Percentiles rank a stretch among this genome's conserved stretches.
phyloP scores from a whole-genome alignment of 2,113 vertebrate species.

The Columba livia region DNA sequence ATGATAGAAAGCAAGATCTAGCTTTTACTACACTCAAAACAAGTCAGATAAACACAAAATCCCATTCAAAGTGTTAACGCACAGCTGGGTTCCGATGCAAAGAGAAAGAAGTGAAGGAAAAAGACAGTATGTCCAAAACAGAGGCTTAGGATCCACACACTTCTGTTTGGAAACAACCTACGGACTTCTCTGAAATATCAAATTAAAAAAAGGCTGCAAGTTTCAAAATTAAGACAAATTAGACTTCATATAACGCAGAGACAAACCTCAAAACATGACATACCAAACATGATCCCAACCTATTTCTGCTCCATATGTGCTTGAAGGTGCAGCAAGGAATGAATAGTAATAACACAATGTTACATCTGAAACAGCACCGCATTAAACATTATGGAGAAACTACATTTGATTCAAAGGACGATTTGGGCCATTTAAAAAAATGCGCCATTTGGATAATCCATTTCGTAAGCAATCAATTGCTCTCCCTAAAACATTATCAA shows the following conservation, averaged over 20 bases:
- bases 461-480: neutral
- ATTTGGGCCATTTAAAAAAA: neutral
- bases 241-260: neutral
- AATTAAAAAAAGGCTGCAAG: neutral
- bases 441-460: neutral
- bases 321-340: neutral
- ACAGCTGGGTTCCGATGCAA: neutral
- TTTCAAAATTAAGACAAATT: neutral
- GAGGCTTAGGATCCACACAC: neutral
- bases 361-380: neutral
- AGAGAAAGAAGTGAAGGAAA: neutral
- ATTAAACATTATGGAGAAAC: neutral
- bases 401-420: neutral
- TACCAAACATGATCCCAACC: neutral
- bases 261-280: neutral
- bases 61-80: neutral
- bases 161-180: neutral
- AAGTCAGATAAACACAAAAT: slow-evolving; percentile 1
- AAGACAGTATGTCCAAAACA: neutral
- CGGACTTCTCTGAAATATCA: neutral
- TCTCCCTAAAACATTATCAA: neutral
- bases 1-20: neutral
- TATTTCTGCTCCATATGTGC: neutral
- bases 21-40: neutral
- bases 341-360: neutral